Evolutionary conservation across 1,140 invertebrate genomes (phyloP), one percentile per base, ranked within the genome.

Genomic region (Choristoneura fumiferana): DNA sequence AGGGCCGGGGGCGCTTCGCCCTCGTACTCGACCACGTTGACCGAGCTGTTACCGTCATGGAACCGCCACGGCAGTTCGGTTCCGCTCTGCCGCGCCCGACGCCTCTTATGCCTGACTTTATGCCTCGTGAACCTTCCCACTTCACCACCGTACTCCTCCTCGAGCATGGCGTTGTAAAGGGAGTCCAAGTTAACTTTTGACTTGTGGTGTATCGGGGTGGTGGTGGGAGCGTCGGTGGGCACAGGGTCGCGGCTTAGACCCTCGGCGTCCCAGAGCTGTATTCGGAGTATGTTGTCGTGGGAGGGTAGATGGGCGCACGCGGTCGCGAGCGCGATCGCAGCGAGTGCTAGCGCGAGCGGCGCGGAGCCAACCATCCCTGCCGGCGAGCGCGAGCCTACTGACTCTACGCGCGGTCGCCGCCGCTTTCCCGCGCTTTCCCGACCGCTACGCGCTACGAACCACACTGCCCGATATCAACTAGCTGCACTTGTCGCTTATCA

Each of bases 351-450:
- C 57, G 49, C 63, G 59, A 86, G 57, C 72, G 73, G 71, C 62
- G 76, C 76, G 71, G 57, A 60, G 40, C 12, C 84, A 74, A 78
- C 79, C 85, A 87, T 89, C 58, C 78, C 80, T 71, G 54, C 57
- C 74, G 78, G 73, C 76, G 69, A 76, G 43, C 78, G 85, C 74
- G 73, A 76, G 79, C 79, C 74, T 74, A 88, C 85, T 88, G 79
- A 84, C 53, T 59, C 22, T 29, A 29, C 22, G 22, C 22, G 22
- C n/a, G n/a, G n/a, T 3, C 22, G 62, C 35, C 62, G 68, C 68
- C 54, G 52, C 78, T 87, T 86, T 86, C 83, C 82, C 85, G 85
- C 83, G 85, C 81, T 86, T 88, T 88, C 71, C 77, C 82, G 82
- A 82, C 83, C n/a, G n/a, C n/a, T 76, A 71, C 18, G 43, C 57